A percentile compares a stretch with the other conserved stretches of the same genome.
Evolutionary conservation across 2,113 vertebrate genomes (phyloP).

Genomic region (Pluvianellus socialis): DNA sequence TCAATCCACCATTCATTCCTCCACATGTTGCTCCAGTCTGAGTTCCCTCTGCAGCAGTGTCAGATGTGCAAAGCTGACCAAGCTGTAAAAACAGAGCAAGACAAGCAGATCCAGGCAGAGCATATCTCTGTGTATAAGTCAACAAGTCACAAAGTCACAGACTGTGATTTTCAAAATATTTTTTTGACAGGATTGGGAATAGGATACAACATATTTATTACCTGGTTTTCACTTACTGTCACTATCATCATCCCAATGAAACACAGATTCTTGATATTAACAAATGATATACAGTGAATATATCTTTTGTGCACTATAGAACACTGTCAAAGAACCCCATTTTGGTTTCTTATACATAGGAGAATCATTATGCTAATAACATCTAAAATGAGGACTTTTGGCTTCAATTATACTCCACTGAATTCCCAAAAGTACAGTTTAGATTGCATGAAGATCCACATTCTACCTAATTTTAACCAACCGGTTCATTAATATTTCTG

Average conservation of each 20-base stretch:
- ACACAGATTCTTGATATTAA: not conserved
- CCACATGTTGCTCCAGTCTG: not conserved
- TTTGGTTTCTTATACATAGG: not conserved
- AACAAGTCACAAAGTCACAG: not conserved
- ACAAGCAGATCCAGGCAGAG: not conserved
- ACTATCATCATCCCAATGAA: not conserved
- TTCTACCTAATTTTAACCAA: conserved; percentile 21
- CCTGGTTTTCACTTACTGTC: not conserved
- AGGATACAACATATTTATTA: not conserved
- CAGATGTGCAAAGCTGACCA: not conserved
- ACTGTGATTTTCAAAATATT: not conserved
- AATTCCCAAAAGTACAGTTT: not conserved
- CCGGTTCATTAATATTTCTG: not conserved
- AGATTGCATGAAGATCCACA: not conserved
- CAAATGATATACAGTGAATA: not conserved
- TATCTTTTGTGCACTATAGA: not conserved
- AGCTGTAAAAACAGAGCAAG: not conserved
- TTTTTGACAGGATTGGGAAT: not conserved
- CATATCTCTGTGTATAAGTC: not conserved
- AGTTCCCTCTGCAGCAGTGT: not conserved
- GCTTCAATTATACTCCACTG: not conserved
- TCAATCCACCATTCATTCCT: not conserved
- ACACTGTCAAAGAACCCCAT: not conserved
- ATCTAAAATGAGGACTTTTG: not conserved
- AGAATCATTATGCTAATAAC: not conserved